Evolutionary conservation across 2,113 vertebrate species (phyloP).

Genomic region (Eublepharis macularius): DNA sequence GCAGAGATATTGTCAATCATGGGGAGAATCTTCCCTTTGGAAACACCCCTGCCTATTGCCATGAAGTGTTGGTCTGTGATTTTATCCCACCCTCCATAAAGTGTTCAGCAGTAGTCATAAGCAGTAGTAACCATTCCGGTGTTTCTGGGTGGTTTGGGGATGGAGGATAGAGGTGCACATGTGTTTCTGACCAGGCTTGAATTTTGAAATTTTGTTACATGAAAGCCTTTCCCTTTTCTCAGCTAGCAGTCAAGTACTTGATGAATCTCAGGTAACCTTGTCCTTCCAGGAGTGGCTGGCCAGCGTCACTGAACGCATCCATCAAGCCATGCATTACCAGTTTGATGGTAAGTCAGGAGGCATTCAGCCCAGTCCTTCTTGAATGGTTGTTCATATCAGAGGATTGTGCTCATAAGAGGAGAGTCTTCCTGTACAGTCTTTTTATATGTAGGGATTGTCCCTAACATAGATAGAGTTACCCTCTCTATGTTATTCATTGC

Average conservation of each 20-base stretch:
- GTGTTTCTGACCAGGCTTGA: background rate
- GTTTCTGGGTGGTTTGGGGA: rapidly evolving
- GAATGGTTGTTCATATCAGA: background rate
- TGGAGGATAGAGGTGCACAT: no score
- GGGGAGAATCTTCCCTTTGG: background rate
- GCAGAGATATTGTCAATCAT: background rate
- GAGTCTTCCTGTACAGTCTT: no score
- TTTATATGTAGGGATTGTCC: no score
- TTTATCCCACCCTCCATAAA: background rate
- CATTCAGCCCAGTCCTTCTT: background rate
- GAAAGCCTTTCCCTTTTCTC: background rate
- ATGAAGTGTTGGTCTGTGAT: background rate
- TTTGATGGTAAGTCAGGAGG: conserved; percentile 81
- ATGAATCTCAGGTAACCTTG: conserved; percentile 82
- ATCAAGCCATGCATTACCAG: conserved; percentile 94
- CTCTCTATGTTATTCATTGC: no score
- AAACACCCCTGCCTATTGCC: no score
- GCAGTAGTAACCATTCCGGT: no score
- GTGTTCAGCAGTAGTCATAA: background rate
- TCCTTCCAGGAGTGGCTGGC: conserved; percentile 91
- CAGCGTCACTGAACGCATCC: conserved; percentile 89
- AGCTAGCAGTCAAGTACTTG: conserved; percentile 82
- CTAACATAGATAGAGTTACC: no score
- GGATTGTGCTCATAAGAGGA: no score
- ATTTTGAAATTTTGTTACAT: background rate